phyloP scores from a whole-genome alignment of 2,797 vertebrate species.

The Decapterus maruadsi region DNA sequence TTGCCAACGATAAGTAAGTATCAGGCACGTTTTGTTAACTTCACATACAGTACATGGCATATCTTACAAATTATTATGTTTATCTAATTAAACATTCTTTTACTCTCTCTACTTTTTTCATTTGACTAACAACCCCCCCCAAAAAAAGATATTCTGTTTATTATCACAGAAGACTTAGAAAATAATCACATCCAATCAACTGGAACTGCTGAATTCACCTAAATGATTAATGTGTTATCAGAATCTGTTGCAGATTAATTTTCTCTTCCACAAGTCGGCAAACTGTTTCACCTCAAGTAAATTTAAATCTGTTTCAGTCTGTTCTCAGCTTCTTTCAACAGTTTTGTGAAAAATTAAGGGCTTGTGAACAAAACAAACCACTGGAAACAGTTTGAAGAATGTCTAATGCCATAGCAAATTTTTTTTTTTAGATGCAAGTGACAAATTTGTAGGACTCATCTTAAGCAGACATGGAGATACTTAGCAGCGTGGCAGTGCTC shows the following conservation, averaged over 20 bases:
- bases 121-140: neutral
- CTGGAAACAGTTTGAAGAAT: neutral
- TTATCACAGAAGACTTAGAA: neutral
- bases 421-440: neutral
- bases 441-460: neutral
- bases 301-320: no score
- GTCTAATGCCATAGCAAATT: neutral
- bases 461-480: neutral
- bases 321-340: no score
- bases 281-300: no score
- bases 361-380: no score
- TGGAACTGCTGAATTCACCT: neutral
- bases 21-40: constrained; percentile 9
- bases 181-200: neutral
- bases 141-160: neutral
- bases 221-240: no score
- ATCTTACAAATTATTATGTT: constrained; percentile 12
- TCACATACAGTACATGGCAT: neutral
- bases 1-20: constrained; percentile 92
- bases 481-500: neutral
- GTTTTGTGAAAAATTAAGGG: no score
- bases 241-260: no score
- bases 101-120: neutral
- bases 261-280: no score
- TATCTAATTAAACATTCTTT: neutral